Evolutionary conservation across 2,888 invertebrate genomes (phyloP), one percentile per base, ranked within the genome.

Genomic region (Drosophila birchii): DNA sequence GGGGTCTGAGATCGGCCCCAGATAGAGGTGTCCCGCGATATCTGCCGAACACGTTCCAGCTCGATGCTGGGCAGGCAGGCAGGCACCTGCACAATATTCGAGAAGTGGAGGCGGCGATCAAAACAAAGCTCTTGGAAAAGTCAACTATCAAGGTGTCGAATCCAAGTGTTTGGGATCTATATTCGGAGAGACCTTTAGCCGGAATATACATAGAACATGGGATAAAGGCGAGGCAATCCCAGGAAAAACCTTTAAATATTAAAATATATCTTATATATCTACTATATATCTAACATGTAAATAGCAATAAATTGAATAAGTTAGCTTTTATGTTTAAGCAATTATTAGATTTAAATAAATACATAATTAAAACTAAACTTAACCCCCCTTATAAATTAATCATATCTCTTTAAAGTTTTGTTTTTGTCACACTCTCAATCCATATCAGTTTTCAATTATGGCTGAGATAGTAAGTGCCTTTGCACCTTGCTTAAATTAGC

Each of bases 81-180:
- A 29, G 5, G 68, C 69, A 68, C 45, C 47, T 56, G 69, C 29
- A 20, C 47, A 47, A 34, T 36, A 20, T 26, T 16, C 18, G 18
- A 5, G 1, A 2, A n/a, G n/a, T n/a, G n/a, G n/a, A 26, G 26
- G 8, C 39, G 16, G 4, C 23, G 7, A 55, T 9, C 34, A 68
- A 55, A 67, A 56, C 69, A 67, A 67, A 67, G 5, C 67, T 11
- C 67, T 68, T 68, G 69, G 55, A 20, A 23, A 32, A 39, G 34
- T 55, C 32, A 9, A 5, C 18, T 18, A 26, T 53, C 54, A 16
- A 16, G 20, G 43, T 43, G 43, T 43, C 12, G 43, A 11, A 4
- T 11, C 18, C n/a, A 51, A 26, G 32, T 57, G 20, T 0, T 20
- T 9, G 3, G n/a, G n/a, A 34, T 49, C 18, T 16, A 51, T 23